phyloP scores from a whole-genome alignment of 2,888 invertebrate species.

The Andrena trimmerana region DNA sequence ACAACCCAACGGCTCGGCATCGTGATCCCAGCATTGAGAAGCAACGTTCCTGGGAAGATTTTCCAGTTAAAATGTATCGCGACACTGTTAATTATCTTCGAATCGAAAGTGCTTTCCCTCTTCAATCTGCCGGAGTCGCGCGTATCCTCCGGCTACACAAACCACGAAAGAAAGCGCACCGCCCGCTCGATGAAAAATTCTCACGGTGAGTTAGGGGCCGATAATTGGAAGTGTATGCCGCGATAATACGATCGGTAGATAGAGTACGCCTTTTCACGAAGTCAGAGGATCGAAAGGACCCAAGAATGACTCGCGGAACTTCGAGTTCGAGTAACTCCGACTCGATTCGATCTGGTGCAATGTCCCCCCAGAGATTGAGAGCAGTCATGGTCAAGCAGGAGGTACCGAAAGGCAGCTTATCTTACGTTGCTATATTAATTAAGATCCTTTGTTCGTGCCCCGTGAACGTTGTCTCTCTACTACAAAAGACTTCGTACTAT shows the following conservation, averaged over 20 bases:
- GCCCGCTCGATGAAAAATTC: conserved; percentile 60
- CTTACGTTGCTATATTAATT: conserved; percentile 71
- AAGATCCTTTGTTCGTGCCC: conserved; percentile 68
- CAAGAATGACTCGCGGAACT: conserved; percentile 67
- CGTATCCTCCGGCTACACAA: background rate
- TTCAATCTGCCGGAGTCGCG: background rate
- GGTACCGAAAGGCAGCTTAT: conserved; percentile 47
- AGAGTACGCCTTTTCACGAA: conserved; percentile 58
- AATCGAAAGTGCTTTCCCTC: conserved; percentile 21
- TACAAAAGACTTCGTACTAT: background rate
- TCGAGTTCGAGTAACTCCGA: conserved; percentile 49
- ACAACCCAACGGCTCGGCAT: conserved; percentile 20
- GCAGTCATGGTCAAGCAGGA: conserved; percentile 31
- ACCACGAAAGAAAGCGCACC: conserved; percentile 15
- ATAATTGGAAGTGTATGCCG: conserved; percentile 75
- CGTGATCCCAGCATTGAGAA: conserved; percentile 28
- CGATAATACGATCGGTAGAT: conserved; percentile 72
- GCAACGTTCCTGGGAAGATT: conserved; percentile 47
- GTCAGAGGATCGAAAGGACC: conserved; percentile 27
- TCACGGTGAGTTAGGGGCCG: conserved; percentile 71
- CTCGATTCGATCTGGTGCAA: conserved; percentile 67
- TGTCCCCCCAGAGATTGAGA: conserved; percentile 46
- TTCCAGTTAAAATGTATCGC: conserved; percentile 17
- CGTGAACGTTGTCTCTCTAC: conserved; percentile 12
- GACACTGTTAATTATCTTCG: conserved; percentile 31